phyloP scores from a whole-genome alignment of 2,888 invertebrate genomes.

The Tetranychus truncatus region DNA sequence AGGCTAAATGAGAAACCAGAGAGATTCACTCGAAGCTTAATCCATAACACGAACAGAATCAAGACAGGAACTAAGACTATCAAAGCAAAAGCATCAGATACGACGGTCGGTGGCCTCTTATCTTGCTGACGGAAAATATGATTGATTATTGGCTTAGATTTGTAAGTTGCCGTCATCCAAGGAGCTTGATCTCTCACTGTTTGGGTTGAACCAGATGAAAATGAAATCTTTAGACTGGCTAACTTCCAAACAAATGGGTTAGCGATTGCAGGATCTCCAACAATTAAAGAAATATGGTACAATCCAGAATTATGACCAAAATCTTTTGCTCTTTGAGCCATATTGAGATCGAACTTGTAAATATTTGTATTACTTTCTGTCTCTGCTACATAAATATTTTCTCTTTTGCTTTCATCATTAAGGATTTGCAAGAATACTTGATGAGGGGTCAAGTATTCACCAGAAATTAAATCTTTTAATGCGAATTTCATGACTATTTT shows the following conservation, averaged over 20 bases:
- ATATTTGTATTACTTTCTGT: conserved; percentile 27
- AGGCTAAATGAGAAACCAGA: conserved; percentile 56
- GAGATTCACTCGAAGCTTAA: conserved; percentile 64
- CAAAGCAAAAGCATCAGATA: conserved; percentile 76
- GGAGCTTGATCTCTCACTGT: neutral
- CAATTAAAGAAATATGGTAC: conserved; percentile 60
- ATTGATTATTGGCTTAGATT: conserved; percentile 43
- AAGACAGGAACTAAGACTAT: conserved; percentile 58
- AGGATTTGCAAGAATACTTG: conserved; percentile 61
- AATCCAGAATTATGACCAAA: conserved; percentile 54
- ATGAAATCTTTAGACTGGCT: conserved; percentile 45
- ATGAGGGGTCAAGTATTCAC: conserved; percentile 47
- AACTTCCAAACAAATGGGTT: conserved; percentile 75
- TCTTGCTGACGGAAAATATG: conserved; percentile 84
- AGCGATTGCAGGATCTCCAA: conserved; percentile 76
- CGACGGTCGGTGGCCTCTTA: conserved; percentile 62
- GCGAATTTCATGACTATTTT: conserved; percentile 63
- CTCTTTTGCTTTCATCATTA: conserved; percentile 47
- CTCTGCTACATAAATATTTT: conserved; percentile 71
- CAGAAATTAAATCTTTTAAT: conserved; percentile 48
- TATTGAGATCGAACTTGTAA: conserved; percentile 80
- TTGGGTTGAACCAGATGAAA: neutral
- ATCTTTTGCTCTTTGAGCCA: conserved; percentile 57
- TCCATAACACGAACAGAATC: conserved; percentile 59
- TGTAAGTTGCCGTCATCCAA: conserved; percentile 31